A percentile compares a stretch with the other conserved stretches of the same genome.
These are phyloP conservation scores for Ptilonorhynchus violaceus DNA, from an alignment of 2,113 vertebrate species.

Conservation along the genomic window DNA sequence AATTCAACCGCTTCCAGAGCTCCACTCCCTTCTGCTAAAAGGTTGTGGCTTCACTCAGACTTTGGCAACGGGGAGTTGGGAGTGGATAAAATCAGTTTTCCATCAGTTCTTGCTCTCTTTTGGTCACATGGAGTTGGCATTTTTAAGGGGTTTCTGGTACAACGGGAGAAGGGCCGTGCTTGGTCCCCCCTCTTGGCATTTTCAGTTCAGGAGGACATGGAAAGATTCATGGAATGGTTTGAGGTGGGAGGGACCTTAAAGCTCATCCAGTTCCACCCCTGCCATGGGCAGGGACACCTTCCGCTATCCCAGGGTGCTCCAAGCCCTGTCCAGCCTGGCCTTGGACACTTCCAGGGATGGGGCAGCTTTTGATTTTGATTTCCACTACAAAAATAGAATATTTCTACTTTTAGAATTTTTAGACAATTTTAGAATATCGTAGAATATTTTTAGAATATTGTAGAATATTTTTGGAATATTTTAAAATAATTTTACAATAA, in stretches of 20 bases:
- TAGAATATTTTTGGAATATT: no score
- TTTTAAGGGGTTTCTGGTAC: background rate
- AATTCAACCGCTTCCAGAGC: background rate
- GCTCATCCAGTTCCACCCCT: background rate
- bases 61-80: accelerated
- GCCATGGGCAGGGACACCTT: background rate
- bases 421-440: no score
- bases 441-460: no score
- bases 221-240: background rate
- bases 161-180: accelerated
- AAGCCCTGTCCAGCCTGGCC: background rate
- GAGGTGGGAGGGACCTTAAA: background rate
- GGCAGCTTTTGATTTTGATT: background rate
- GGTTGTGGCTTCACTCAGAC: background rate
- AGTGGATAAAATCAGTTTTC: background rate
- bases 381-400: background rate
- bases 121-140: accelerated
- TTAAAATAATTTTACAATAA: no score
- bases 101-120: accelerated
- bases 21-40: background rate
- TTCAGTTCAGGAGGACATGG: background rate
- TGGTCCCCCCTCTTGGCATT: background rate
- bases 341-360: background rate
- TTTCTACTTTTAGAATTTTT: no score
- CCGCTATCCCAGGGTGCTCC: background rate